A percentile compares a stretch with the other conserved stretches of the same genome.
phyloP scores from a whole-genome alignment of 2,888 invertebrate genomes.

The Terebella lapidaria region DNA sequence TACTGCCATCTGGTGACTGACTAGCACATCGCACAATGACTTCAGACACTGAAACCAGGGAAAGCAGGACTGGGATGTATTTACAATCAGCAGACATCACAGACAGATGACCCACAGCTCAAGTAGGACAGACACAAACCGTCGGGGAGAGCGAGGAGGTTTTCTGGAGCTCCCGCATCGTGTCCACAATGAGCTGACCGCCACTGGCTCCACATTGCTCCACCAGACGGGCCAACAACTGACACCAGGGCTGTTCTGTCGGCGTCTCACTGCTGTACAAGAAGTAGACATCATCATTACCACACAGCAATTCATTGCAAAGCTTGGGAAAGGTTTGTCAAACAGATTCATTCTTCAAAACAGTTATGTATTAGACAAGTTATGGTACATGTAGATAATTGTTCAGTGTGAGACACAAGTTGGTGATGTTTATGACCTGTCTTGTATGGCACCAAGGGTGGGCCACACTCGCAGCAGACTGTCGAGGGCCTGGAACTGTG shows the following conservation, averaged over 20 bases:
- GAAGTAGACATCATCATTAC: too few relatives aligned
- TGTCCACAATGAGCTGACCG: background rate
- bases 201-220: background rate
- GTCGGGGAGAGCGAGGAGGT: background rate
- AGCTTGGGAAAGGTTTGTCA: too few relatives aligned
- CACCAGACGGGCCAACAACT: slow-evolving; percentile 1
- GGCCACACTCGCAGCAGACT: slow-evolving; percentile 44
- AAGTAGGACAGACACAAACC: background rate
- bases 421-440: background rate
- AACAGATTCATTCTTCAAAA: too few relatives aligned
- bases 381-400: too few relatives aligned
- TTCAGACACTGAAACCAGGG: slow-evolving; percentile 6
- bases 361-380: background rate
- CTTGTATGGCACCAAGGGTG: slow-evolving; percentile 16
- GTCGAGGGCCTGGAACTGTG: slow-evolving; percentile 33
- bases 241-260: slow-evolving; percentile 9
- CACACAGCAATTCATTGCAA: too few relatives aligned
- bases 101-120: too few relatives aligned
- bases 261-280: slow-evolving; percentile 11
- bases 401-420: background rate
- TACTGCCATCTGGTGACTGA: slow-evolving; percentile 13
- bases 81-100: too few relatives aligned
- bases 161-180: background rate
- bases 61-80: too few relatives aligned
- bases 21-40: slow-evolving; percentile 3